These are phyloP conservation scores for Plotosus lineatus DNA, from an alignment of 2,113 vertebrate species.

Conservation along the genomic window DNA sequence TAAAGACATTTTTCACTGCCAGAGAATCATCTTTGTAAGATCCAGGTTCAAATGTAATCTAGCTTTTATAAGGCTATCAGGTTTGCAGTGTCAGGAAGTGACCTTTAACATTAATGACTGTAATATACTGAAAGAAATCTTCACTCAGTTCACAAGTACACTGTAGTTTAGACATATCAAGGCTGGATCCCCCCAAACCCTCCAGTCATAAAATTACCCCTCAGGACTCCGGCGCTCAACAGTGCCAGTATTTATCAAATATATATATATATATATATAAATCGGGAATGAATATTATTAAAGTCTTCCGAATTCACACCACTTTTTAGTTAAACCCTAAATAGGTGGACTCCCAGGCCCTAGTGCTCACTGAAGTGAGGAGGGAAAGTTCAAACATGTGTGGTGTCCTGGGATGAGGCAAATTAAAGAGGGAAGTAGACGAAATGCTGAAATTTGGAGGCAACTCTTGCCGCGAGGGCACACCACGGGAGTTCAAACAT, in stretches of 20 bases:
- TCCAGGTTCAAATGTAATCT: conserved; percentile 12
- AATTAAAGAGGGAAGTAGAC: conserved; percentile 30
- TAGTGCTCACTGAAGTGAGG: conserved; percentile 13
- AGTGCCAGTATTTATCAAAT: background rate
- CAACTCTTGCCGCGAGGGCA: conserved; percentile 68
- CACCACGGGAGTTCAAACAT: conserved; percentile 76
- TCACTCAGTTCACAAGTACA: background rate
- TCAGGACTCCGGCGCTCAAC: background rate
- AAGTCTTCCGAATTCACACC: background rate
- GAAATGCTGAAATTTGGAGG: conserved; percentile 29
- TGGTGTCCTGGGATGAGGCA: conserved; percentile 22
- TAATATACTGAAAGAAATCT: background rate
- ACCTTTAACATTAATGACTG: background rate
- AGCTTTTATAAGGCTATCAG: conserved; percentile 2
- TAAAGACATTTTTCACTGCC: background rate
- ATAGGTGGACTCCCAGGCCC: conserved; percentile 1
- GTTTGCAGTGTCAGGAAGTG: background rate
- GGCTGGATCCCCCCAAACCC: background rate
- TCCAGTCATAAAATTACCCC: background rate
- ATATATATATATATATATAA: too few relatives aligned
- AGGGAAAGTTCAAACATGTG: conserved; percentile 15
- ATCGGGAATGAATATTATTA: conserved; percentile 16
- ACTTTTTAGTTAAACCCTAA: conserved; percentile 11
- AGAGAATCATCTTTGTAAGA: background rate
- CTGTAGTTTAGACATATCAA: background rate